Evolutionary conservation across 2,797 vertebrate species (phyloP), one percentile per base, ranked within the genome.

Genomic region (Melopsittacus undulatus): DNA sequence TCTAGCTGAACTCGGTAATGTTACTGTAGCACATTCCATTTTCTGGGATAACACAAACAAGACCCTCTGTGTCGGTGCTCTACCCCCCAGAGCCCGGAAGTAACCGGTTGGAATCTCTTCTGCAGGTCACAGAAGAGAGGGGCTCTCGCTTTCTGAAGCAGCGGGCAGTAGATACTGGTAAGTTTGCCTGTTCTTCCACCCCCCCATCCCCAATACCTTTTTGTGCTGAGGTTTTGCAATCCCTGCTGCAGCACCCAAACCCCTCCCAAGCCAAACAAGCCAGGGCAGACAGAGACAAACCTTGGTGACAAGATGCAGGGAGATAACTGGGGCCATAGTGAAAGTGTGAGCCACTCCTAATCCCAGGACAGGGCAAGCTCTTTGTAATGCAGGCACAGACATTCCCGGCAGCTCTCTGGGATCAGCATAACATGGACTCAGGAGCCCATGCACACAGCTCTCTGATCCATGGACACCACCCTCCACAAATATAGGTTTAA

Each of bases 81-180:
- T 2, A 1, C 18, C 6, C 23, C 34, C 64, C 36, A 51, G 18
- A 67, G 13, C 87, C 17, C 40, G 7, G 49, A 74, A 48, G 77
- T 96, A 51, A 96, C 64, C 4, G 10, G 12, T 18, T 80, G 56
- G 10, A 3, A 42, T 94, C 26, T 96, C 43, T 90, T 75, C 78
- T 5, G 17, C 90, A 97, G 96, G 95, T 92, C 48, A 5, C 83
- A 12, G 86, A 93, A 5, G 85, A 95, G 45, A 80, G 34, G 15
- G 12, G 29, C 51, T 8, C 94, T 57, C 94, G 0, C 61, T 90
- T 94, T 46, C 91, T 97, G 93, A 96, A 91, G 91, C 95, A 96
- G 81, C 77, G 91, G 48, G 91, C 95, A 51, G 8, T 90, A 13
- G 1, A 7, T 15, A 1, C 63, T 1, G 83, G 96, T 97, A 83